A percentile compares a stretch with the other conserved stretches of the same genome.
phyloP scores from a whole-genome alignment of 2,797 vertebrate genomes.

The Oreortyx pictus region DNA sequence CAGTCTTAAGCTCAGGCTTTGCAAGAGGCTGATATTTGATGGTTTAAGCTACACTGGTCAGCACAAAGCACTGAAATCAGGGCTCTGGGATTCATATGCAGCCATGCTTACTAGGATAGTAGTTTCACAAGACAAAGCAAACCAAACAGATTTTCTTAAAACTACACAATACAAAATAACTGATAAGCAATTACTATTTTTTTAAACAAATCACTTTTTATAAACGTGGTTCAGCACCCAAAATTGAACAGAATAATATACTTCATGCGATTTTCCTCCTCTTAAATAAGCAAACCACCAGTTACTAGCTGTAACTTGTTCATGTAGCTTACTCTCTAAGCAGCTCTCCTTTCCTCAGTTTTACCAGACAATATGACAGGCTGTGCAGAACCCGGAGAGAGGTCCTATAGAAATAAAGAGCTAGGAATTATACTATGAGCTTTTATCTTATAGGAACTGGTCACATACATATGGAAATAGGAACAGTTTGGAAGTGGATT shows the following conservation, averaged over 20 bases:
- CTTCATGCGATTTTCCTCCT: neutral
- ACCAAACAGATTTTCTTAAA: neutral
- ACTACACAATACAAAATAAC: neutral
- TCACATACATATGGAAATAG: neutral
- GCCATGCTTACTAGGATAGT: neutral
- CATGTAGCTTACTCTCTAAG: neutral
- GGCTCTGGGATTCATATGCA: neutral
- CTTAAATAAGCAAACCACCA: neutral
- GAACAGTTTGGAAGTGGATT: neutral
- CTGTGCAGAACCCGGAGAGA: neutral
- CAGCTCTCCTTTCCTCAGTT: neutral
- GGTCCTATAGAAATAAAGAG: neutral
- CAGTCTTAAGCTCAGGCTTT: neutral
- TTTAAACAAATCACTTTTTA: neutral
- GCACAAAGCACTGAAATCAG: neutral
- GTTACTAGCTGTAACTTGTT: neutral
- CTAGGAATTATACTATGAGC: rapidly evolving
- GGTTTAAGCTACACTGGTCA: neutral
- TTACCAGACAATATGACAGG: rapidly evolving
- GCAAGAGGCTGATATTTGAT: neutral
- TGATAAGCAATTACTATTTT: neutral
- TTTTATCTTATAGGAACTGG: neutral
- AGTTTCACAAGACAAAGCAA: neutral
- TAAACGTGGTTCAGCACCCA: neutral
- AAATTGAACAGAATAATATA: neutral